Evolutionary conservation across 2,888 invertebrate species (phyloP).

Genomic region (Drosophila dives): DNA sequence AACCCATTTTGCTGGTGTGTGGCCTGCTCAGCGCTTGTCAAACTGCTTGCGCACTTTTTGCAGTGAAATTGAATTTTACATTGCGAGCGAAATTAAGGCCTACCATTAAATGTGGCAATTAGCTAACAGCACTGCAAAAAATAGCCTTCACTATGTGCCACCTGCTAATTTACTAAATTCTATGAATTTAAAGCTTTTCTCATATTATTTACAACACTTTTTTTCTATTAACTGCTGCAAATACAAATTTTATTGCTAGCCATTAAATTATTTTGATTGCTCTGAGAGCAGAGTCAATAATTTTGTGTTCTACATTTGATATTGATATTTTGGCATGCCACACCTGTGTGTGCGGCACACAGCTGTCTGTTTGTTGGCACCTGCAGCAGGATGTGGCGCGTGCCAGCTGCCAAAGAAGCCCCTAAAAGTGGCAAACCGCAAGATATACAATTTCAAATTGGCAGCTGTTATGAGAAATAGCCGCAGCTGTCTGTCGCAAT

Average conservation of each 20-base stretch:
- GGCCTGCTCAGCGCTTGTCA: slow-evolving; percentile 39
- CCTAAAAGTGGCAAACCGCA: slow-evolving; percentile 44
- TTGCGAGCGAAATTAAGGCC: slow-evolving; percentile 4
- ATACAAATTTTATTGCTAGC: not conserved
- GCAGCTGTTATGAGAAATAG: slow-evolving; percentile 56
- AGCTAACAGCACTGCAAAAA: not conserved
- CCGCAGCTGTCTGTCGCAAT: slow-evolving; percentile 41
- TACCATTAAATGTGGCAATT: slow-evolving; percentile 11
- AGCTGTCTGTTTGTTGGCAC: slow-evolving; percentile 9
- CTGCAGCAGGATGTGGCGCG: slow-evolving; percentile 52
- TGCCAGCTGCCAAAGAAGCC: slow-evolving; percentile 40
- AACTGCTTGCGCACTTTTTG: slow-evolving; percentile 41
- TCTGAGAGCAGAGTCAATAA: not conserved
- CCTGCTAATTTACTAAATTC: not conserved
- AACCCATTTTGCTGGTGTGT: slow-evolving; percentile 23
- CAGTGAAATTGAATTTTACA: slow-evolving; percentile 28
- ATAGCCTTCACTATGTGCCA: not conserved
- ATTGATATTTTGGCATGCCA: not conserved
- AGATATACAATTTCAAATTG: slow-evolving; percentile 68
- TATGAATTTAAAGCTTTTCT: not conserved
- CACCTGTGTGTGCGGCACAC: not conserved
- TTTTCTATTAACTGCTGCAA: not conserved
- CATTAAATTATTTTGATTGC: not conserved
- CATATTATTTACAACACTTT: not conserved
- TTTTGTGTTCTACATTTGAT: not conserved